Base-by-base conservation (phyloP, 2,797 vertebrate species). In the Loris lydekkerianus region DNA sequence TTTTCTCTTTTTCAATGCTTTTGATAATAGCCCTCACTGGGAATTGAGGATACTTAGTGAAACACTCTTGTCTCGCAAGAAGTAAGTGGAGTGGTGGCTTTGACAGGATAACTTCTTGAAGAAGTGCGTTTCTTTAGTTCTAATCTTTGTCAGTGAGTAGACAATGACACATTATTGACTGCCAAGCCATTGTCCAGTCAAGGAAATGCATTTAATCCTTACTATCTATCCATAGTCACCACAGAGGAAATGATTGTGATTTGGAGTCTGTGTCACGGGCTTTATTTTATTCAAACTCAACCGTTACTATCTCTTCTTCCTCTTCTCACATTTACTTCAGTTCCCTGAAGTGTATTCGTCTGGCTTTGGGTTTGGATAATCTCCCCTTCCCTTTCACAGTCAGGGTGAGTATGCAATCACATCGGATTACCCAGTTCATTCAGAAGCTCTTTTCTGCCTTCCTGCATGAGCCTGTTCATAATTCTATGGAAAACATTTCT, bases 131-230 rank as follows among this genome's bases (percentile, higher is more conserved):
- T 75, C 3, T 49, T 72, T 80, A 75, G 56, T 53, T 91, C 37
- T 83, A 27, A 89, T 81, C 13, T 92, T 81, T 80, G 21, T 92
- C 73, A 58, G 27, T 72, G 25, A 96, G 29, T 49, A 3, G 1
- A 93, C 27, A 83, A 93, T 83, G 58, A 14, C 8, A 78, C 0
- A 8, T 40, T 56, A 69, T 14, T 81, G 25, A 11, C 27, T 49
- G 29, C 8, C 25, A 73, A 60, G 81, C 15, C 53, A 3, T 43
- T 86, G 25, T 0, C 10, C 63, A 81, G 25, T 93, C 63, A 95
- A 61, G 21, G 56, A 93, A 89, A 83, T 82, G 25, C 58, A 76
- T 83, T 78, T 84, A 67, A 81, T 84, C 27, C 34, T 10, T 92
- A 7, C 63, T 69, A 56, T 93, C 34, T 92, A 37, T 31, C 53